These are phyloP conservation scores for Ochropacha duplaris DNA, from an alignment of 2,888 invertebrate species.

Conservation along the genomic window DNA sequence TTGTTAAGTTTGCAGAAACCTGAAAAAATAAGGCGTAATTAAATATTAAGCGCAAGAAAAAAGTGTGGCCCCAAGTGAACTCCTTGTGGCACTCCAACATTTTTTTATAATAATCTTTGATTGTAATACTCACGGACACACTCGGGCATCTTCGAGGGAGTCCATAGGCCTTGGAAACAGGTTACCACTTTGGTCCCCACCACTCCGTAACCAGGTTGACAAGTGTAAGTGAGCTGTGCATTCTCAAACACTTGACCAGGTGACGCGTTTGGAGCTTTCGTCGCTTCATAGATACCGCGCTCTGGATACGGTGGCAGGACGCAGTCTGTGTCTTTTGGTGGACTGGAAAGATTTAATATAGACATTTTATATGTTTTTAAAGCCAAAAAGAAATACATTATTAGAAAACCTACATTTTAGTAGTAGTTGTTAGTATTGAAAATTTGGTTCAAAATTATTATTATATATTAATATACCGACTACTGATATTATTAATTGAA, in stretches of 20 bases:
- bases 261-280: constrained; percentile 33
- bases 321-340: constrained; percentile 37
- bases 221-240: constrained; percentile 47
- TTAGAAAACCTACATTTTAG: no score
- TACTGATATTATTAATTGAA: no score
- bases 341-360: constrained; percentile 22
- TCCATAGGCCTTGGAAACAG: constrained; percentile 55
- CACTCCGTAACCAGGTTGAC: constrained; percentile 48
- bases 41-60: not conserved
- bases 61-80: not conserved
- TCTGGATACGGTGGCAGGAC: constrained; percentile 49
- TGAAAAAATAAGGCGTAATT: constrained; percentile 16
- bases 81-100: not conserved
- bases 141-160: constrained; percentile 24
- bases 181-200: constrained; percentile 25
- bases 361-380: not conserved
- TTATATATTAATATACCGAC: no score
- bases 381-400: no score
- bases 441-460: no score
- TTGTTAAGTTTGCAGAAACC: constrained; percentile 48
- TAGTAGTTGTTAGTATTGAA: no score
- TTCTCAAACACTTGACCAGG: constrained; percentile 44
- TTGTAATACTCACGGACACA: constrained; percentile 35
- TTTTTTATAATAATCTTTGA: no score
- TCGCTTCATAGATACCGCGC: constrained; percentile 47